phyloP scores from a whole-genome alignment of 2,888 invertebrate species.

The Seira ritae region DNA sequence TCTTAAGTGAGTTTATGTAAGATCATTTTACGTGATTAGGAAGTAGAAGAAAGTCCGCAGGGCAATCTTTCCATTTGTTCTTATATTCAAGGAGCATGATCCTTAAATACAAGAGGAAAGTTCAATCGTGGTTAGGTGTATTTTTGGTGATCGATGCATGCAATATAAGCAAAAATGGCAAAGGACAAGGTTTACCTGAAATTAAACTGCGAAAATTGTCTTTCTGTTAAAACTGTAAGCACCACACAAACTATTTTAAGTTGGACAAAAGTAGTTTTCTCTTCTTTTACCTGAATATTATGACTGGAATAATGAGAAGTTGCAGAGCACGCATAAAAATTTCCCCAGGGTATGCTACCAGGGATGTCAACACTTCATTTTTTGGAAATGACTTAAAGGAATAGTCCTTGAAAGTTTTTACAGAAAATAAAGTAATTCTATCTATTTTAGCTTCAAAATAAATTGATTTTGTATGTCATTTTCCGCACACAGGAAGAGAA shows the following conservation, averaged over 20 bases:
- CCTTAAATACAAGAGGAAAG: constrained; percentile 79
- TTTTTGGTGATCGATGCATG: too few relatives aligned
- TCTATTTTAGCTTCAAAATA: too few relatives aligned
- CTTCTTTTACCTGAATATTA: constrained; percentile 89
- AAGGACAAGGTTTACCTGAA: too few relatives aligned
- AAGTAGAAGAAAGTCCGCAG: constrained; percentile 87
- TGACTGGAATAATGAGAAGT: constrained; percentile 90
- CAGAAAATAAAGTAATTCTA: too few relatives aligned
- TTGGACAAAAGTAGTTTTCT: background rate
- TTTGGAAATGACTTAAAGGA: constrained; percentile 59
- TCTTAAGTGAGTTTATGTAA: background rate
- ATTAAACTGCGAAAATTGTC: constrained; percentile 41
- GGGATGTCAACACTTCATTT: constrained; percentile 68
- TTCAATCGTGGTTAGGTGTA: too few relatives aligned
- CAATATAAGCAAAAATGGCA: too few relatives aligned
- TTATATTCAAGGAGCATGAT: constrained; percentile 89
- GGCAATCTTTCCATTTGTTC: constrained; percentile 90
- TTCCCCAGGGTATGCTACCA: constrained; percentile 93
- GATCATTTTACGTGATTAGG: constrained; percentile 79
- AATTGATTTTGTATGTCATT: too few relatives aligned
- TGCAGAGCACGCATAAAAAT: constrained; percentile 92
- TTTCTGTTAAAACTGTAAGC: background rate
- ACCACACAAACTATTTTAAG: background rate
- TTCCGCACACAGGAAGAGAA: too few relatives aligned
- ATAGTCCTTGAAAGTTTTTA: constrained; percentile 52